Percentiles rank a stretch among this genome's conserved stretches.
These are phyloP conservation scores for Cebidichthys violaceus DNA, from an alignment of 2,113 vertebrate species.

Conservation along the genomic window DNA sequence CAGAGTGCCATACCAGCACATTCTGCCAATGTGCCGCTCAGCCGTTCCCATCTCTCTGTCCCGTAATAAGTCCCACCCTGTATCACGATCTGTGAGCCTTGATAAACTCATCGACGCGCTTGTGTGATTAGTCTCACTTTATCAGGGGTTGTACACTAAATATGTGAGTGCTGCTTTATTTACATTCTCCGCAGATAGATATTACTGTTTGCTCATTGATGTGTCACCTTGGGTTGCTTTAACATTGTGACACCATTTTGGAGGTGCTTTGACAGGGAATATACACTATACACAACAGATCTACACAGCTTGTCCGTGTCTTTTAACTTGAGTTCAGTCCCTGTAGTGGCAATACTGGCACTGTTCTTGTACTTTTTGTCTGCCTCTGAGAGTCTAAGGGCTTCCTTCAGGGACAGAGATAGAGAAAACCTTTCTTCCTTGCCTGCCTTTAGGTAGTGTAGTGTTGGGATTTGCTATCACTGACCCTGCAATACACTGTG, in stretches of 20 bases:
- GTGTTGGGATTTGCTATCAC: conserved; percentile 70
- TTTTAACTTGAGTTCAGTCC: conserved; percentile 13
- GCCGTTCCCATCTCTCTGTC: conserved; percentile 10
- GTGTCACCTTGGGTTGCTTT: conserved; percentile 25
- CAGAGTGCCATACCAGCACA: conserved; percentile 49
- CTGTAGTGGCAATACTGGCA: conserved; percentile 15
- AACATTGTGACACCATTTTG: conserved; percentile 28
- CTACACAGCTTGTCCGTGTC: neutral
- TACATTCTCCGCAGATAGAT: conserved; percentile 29
- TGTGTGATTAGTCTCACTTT: conserved; percentile 20
- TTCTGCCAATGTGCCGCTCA: conserved; percentile 33
- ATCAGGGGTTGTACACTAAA: conserved; percentile 30
- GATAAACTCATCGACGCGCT: conserved; percentile 67
- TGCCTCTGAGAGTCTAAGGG: conserved; percentile 37
- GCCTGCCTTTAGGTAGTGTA: conserved; percentile 56
- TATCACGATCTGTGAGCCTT: conserved; percentile 11
- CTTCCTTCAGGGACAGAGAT: conserved; percentile 61
- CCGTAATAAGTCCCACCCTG: conserved; percentile 40
- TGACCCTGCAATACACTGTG: conserved; percentile 78
- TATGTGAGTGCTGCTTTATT: conserved; percentile 40
- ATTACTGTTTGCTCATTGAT: conserved; percentile 41
- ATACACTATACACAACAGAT: neutral
- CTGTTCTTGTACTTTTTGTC: conserved; percentile 40
- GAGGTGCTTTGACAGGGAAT: neutral
- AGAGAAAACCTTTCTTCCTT: conserved; percentile 62